phyloP scores from a whole-genome alignment of 1,140 invertebrate species.

The Bombus polaris region DNA sequence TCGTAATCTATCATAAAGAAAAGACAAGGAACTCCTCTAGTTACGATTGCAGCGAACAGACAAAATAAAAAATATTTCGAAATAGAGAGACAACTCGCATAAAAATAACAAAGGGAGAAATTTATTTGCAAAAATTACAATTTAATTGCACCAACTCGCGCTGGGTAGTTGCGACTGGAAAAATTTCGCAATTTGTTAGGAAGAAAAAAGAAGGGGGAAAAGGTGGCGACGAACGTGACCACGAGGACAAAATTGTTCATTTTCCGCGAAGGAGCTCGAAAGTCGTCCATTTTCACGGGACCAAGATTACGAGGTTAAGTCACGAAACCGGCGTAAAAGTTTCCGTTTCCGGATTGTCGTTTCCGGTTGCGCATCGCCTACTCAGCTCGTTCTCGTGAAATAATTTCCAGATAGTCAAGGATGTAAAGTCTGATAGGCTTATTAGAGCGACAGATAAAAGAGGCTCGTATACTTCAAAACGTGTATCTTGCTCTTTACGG shows the following conservation, averaged over 20 bases:
- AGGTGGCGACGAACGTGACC: neutral
- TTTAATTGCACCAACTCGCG: neutral
- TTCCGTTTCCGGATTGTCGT: neutral
- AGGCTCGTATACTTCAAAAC: constrained; percentile 2
- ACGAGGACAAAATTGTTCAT: constrained; percentile 53
- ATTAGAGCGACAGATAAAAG: constrained; percentile 2
- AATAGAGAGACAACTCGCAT: neutral
- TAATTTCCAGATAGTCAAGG: neutral
- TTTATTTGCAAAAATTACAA: neutral
- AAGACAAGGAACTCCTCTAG: neutral
- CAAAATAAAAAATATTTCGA: neutral
- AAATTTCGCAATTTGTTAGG: neutral
- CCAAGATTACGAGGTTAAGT: neutral
- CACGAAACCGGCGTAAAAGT: neutral
- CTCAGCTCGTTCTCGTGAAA: neutral
- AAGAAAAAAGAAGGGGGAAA: neutral
- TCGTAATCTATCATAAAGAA: neutral
- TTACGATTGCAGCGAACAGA: neutral
- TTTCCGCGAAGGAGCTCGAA: neutral
- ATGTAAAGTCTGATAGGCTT: constrained; percentile 20
- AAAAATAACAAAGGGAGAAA: neutral
- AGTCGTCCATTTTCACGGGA: neutral
- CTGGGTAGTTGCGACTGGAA: neutral
- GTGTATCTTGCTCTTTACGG: neutral
- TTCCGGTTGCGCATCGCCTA: neutral